Conservation (phyloP, 2,888 invertebrate genomes). For the Salticus scenicus region DNA sequence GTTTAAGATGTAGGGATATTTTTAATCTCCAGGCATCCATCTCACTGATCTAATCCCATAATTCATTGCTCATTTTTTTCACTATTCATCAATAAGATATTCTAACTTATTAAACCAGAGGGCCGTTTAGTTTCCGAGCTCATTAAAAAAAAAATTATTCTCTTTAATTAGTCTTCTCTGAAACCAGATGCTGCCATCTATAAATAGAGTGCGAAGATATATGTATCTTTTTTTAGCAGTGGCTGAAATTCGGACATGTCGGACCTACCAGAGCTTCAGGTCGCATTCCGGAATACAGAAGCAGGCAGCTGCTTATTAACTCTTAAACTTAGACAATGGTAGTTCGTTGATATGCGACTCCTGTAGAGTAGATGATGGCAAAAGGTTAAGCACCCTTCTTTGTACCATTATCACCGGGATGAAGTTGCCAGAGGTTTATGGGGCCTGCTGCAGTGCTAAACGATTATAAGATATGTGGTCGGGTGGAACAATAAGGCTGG, state of each 20-base stretch:
- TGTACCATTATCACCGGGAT: slow-evolving; percentile 19
- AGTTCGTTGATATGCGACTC: slow-evolving; percentile 51
- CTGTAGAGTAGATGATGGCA: slow-evolving; percentile 28
- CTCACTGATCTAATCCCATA: too few species aligned
- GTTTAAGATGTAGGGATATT: too few species aligned
- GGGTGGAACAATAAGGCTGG: background rate
- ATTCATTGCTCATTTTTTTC: too few species aligned
- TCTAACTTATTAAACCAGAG: background rate
- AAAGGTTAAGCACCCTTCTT: slow-evolving; percentile 63
- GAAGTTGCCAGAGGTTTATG: background rate
- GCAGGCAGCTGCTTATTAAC: slow-evolving; percentile 33
- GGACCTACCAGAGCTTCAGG: slow-evolving; percentile 26
- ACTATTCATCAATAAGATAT: background rate
- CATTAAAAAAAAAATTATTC: background rate
- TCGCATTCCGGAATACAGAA: slow-evolving; percentile 19
- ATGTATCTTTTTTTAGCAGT: background rate
- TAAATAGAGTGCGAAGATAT: background rate
- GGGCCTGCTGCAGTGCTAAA: background rate
- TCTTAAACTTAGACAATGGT: slow-evolving; percentile 38
- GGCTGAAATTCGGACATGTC: background rate
- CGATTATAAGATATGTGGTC: background rate
- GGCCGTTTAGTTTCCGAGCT: background rate
- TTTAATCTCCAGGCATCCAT: too few species aligned
- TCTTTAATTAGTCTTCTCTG: background rate
- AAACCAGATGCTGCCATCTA: background rate